Conservation (phyloP, 2,113 vertebrate species). For the Microcebus griseorufus region DNA sequence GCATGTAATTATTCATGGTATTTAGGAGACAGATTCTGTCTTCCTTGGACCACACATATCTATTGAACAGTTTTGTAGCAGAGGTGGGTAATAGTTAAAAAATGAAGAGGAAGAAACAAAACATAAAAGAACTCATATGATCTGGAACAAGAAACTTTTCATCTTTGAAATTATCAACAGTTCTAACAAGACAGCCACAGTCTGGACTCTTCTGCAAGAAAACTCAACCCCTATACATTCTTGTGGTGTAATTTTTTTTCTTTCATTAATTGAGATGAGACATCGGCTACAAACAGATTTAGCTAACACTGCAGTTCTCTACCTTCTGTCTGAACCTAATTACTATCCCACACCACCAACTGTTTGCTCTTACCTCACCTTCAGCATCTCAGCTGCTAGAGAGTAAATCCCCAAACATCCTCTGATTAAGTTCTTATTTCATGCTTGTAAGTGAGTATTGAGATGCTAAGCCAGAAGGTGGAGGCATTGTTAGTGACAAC, state of each 20-base stretch:
- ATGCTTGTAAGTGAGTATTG: constrained; percentile 69
- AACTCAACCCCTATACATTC: not conserved
- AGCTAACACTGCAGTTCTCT: constrained; percentile 36
- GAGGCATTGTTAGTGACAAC: constrained; percentile 58
- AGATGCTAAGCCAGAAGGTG: constrained; percentile 48
- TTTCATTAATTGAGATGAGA: constrained; percentile 63
- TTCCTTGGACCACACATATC: not conserved
- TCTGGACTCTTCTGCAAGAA: not conserved
- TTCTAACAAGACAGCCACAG: not conserved
- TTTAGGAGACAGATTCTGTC: not conserved
- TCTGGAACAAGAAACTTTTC: not conserved
- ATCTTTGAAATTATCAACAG: not conserved
- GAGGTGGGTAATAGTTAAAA: not conserved
- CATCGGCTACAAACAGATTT: not conserved
- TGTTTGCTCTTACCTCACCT: constrained; percentile 75
- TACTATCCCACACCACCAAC: constrained; percentile 55
- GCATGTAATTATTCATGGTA: not conserved
- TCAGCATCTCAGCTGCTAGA: constrained; percentile 61
- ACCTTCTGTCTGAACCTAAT: constrained; percentile 48
- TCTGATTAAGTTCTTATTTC: constrained; percentile 65
- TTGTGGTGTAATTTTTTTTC: not conserved
- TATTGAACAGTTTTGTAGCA: not conserved
- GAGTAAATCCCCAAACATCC: constrained; percentile 67
- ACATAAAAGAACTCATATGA: not conserved
- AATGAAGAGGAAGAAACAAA: not conserved